Percentiles rank a stretch among this genome's conserved stretches.
Conservation (phyloP, 1,140 invertebrate species). For the Ptiloglossa arizonensis region DNA sequence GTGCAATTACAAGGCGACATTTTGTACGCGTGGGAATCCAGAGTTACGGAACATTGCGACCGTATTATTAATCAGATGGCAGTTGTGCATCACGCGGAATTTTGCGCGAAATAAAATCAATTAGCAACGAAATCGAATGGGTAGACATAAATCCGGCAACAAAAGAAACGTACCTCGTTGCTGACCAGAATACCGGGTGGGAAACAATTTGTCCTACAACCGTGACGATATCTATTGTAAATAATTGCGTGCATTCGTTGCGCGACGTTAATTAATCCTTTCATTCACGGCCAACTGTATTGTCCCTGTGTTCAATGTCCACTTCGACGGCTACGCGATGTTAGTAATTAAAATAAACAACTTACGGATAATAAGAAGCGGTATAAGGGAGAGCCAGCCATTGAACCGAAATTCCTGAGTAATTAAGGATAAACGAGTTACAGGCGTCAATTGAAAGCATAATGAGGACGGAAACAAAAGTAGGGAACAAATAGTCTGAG, state of each 20-base stretch:
- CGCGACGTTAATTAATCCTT: slow-evolving; percentile 20
- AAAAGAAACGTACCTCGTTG: background rate
- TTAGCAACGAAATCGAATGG: slow-evolving; percentile 12
- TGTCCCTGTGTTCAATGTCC: background rate
- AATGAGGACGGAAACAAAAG: background rate
- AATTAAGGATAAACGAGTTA: slow-evolving; percentile 16
- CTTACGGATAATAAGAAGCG: background rate
- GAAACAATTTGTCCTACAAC: background rate
- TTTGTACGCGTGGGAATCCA: no score
- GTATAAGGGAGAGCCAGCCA: no score
- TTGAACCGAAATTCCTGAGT: background rate
- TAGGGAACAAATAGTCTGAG: background rate
- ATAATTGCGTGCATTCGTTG: slow-evolving; percentile 14
- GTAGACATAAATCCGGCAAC: background rate
- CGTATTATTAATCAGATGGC: background rate
- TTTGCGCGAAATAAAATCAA: background rate
- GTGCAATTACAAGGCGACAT: background rate
- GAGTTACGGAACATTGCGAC: background rate
- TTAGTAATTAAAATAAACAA: slow-evolving; percentile 16
- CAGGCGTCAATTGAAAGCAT: background rate
- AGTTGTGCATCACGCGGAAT: background rate
- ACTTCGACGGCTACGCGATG: background rate
- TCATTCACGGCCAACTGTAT: slow-evolving; percentile 15
- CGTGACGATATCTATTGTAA: slow-evolving; percentile 6
- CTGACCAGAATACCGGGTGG: no score